Base-by-base conservation (phyloP, 1,140 invertebrate species). In the Hyles euphorbiae region DNA sequence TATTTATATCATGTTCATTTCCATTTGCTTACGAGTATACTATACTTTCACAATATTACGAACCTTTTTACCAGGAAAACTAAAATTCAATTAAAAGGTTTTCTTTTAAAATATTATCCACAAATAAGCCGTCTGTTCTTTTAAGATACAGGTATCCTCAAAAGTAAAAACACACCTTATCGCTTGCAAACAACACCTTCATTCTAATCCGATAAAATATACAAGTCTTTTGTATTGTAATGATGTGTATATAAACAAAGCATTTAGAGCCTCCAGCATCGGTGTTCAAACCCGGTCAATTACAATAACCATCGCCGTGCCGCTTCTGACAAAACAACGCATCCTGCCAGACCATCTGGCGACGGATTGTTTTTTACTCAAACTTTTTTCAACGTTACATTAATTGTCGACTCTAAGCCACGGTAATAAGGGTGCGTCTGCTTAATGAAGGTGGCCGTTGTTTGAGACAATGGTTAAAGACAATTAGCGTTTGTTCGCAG, bases 331-430 rank as follows among this genome's bases (percentile, higher is more conserved):
- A 61, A 63, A 65, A 65, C 63, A 67, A 65, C 66, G 60, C 76
- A 66, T 72, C 67, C 67, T 71, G 68, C 55, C 36, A 76, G 71
- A 78, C 77, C 79, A 82, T 77, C 70, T 80, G 79, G 77, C 74
- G 73, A 69, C 72, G 56, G 53, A 53, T 62, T 69, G 67, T 60
- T 32, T 33, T 34, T 34, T 33, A 6, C 5, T 3, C 32, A 10
- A 49, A 46, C 59, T 52, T 56, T 3, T 3, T 5, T 3, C 3
- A 10, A 10, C 22, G 22, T 7, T 2, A 2, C 9, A 49, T 49
- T 22, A 1, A 68, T 49, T 47, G 40, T 49, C 45, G 44, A 62
- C 56, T 55, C 56, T 68, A 63, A 34, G 9, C 5, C 47, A 6
- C 43, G n/a, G 3, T 4, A 11, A 54, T 53, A 70, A 51, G 33